Evolutionary conservation across 2,113 vertebrate genomes (phyloP), one percentile per base, ranked within the genome.

Genomic region (Boleophthalmus pectinirostris): DNA sequence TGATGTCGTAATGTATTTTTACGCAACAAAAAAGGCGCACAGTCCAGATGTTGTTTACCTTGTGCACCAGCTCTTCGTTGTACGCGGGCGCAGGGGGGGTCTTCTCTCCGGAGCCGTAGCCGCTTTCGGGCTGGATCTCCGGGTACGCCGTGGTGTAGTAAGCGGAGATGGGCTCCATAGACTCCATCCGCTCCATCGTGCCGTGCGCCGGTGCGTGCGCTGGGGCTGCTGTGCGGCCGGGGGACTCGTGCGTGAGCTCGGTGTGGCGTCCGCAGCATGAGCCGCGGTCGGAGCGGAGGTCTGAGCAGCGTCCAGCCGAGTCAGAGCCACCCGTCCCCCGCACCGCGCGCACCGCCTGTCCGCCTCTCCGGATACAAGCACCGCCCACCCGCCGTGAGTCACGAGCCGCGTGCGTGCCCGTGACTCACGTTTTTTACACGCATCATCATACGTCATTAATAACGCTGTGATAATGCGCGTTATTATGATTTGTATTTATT

Each of bases 31-130:
- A 29, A 29, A 29, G 2, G 29, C 29, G 29, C 29, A 29, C 2
- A 29, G 2, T 29, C 29, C 29, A 29, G 29, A 29, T 29, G 29
- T 29, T 61, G 58, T 61, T 1, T 89, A 94, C 94, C 94, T 95
- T 95, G 80, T 95, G 94, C 69, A 93, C 85, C 47, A 94, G 75
- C 0, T 94, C 88, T 73, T 95, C 93, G 45, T 95, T 85, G 70
- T 95, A 95, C 3, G 77, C 71, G 0, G 67, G 47, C 0, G 78
- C 57, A 3, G 82, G 53, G 0, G 87, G 77, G 1, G 83, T 78
- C 71, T 43, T 65, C 64, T 80, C 80, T 38, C 72, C 43, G 79
- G 87, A 91, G 8, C 83, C 84, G 74, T 81, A 88, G 16, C 81
- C 81, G 75, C 91, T 82, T 0, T 88, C 88, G 43, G 90, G 89